Conservation (phyloP, 2,797 vertebrate species). For the Podarcis siculus region DNA sequence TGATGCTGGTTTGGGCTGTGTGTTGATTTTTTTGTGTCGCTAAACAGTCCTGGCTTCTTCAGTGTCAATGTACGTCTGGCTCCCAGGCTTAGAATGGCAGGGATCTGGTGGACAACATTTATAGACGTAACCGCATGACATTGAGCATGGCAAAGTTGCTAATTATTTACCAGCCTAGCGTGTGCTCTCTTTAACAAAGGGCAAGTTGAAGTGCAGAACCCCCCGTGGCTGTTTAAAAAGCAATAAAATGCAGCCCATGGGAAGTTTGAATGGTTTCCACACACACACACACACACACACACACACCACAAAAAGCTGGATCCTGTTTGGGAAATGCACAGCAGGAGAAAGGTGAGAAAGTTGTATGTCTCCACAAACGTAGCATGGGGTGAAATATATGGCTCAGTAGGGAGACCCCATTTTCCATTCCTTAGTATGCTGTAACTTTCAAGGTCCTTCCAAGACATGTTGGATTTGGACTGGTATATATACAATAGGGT, state of each 20-base stretch:
- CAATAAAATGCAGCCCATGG: conserved; percentile 1
- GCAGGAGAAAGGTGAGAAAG: neutral
- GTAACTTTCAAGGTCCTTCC: neutral
- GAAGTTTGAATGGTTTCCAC: conserved; percentile 3
- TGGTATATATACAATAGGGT: neutral
- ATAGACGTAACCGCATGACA: conserved; percentile 8
- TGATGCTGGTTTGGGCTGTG: neutral
- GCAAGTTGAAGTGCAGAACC: conserved; percentile 11
- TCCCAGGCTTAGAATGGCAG: neutral
- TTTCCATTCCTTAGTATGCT: neutral
- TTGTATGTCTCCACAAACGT: neutral
- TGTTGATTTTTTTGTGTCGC: conserved; percentile 2
- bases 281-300: too few species aligned
- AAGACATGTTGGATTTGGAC: neutral
- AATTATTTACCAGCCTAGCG: conserved; percentile 18
- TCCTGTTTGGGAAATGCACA: neutral
- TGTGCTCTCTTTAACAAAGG: conserved; percentile 22
- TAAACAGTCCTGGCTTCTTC: neutral
- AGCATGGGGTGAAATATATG: neutral
- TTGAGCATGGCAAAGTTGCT: conserved; percentile 1
- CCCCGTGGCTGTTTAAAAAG: conserved; percentile 27
- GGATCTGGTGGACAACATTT: neutral
- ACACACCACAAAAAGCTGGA: neutral
- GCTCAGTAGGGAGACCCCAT: neutral
- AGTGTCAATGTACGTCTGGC: neutral